Evolutionary conservation across 2,113 vertebrate species (phyloP).

Genomic region (Mirza zaza): DNA sequence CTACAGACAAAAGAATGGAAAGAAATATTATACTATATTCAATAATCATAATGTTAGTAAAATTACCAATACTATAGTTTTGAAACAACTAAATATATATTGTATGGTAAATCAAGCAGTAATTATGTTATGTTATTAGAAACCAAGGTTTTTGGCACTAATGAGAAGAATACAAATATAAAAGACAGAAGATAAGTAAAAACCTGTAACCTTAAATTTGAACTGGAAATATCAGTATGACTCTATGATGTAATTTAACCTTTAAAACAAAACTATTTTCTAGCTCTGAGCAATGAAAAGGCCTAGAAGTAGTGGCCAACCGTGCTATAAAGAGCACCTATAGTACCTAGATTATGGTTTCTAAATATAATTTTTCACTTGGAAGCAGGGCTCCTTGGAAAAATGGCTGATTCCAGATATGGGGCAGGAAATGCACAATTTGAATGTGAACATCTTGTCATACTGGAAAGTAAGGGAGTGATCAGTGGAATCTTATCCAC

Average conservation of each 20-base stretch:
- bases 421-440: background rate
- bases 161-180: background rate
- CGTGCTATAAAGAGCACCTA: background rate
- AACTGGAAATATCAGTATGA: background rate
- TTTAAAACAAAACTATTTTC: background rate
- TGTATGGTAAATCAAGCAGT: background rate
- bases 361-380: background rate
- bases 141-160: background rate
- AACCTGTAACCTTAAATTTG: background rate
- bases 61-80: background rate
- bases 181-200: background rate
- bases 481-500: background rate
- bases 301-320: background rate
- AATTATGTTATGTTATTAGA: background rate
- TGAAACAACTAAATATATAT: background rate
- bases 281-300: background rate
- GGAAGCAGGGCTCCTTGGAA: background rate
- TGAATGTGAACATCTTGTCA: background rate
- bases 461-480: background rate
- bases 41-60: background rate
- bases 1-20: background rate
- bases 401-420: background rate
- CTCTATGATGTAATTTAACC: background rate
- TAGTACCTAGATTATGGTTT: background rate
- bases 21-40: background rate